Conservation (phyloP, 2,888 invertebrate genomes). For the Drosophila mimica region DNA sequence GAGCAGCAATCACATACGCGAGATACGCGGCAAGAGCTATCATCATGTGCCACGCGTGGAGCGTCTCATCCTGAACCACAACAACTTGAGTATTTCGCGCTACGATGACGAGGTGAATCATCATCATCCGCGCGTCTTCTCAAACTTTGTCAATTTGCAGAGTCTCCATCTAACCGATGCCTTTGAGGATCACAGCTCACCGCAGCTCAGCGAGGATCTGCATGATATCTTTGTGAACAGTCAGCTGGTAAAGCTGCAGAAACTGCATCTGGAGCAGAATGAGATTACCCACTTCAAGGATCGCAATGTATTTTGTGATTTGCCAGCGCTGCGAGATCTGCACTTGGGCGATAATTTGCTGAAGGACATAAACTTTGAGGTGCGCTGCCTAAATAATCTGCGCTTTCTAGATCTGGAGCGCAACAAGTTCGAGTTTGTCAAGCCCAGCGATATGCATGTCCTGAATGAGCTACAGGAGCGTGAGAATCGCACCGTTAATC, state of each 20-base stretch:
- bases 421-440: constrained; percentile 88
- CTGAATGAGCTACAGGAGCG: constrained; percentile 87
- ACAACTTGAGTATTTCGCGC: constrained; percentile 88
- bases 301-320: constrained; percentile 89
- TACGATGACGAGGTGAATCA: constrained; percentile 86
- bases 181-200: constrained; percentile 88
- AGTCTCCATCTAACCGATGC: constrained; percentile 91
- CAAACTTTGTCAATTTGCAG: constrained; percentile 89
- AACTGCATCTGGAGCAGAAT: constrained; percentile 91
- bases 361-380: constrained; percentile 88
- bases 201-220: constrained; percentile 88
- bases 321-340: constrained; percentile 88
- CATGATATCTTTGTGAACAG: constrained; percentile 90
- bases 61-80: constrained; percentile 89
- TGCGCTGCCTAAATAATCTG: constrained; percentile 88
- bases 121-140: constrained; percentile 89
- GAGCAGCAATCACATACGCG: constrained; percentile 90
- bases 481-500: constrained; percentile 83
- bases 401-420: constrained; percentile 89
- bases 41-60: constrained; percentile 90
- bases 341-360: constrained; percentile 89
- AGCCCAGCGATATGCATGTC: constrained; percentile 86
- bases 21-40: constrained; percentile 90
- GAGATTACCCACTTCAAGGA: constrained; percentile 89
- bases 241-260: constrained; percentile 88